phyloP scores from a whole-genome alignment of 1,140 invertebrate genomes.

The Caenorhabditis brenneri region DNA sequence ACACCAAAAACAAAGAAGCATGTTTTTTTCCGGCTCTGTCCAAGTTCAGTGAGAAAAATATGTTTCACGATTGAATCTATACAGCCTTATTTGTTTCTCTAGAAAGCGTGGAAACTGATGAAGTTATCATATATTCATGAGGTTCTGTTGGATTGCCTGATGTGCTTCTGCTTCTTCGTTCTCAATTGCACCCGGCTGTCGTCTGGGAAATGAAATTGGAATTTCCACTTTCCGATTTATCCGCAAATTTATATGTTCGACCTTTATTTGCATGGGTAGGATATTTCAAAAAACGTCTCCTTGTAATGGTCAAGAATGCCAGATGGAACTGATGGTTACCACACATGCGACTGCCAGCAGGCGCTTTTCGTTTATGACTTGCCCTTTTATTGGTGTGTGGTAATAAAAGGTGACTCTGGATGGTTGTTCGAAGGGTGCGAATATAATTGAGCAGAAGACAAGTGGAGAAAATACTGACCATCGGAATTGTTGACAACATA shows the following conservation, averaged over 20 bases:
- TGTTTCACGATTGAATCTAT: too few relatives aligned
- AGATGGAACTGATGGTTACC: not conserved
- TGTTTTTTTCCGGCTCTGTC: not conserved
- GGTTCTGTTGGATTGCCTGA: not conserved
- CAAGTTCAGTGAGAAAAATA: too few relatives aligned
- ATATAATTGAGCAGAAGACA: conserved; percentile 22
- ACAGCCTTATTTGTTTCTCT: too few relatives aligned
- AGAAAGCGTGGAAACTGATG: not conserved
- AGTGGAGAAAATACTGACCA: not conserved
- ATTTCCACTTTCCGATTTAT: too few relatives aligned
- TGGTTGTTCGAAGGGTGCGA: not conserved
- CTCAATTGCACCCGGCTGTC: conserved; percentile 11
- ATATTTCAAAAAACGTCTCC: conserved; percentile 21
- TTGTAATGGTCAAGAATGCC: not conserved
- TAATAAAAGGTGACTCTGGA: conserved; percentile 27
- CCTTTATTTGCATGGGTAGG: too few relatives aligned
- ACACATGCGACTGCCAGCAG: not conserved
- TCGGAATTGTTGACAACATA: conserved; percentile 37
- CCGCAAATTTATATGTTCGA: too few relatives aligned
- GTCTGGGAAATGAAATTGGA: not conserved
- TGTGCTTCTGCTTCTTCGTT: not conserved
- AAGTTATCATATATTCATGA: conserved; percentile 35
- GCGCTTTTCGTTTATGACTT: conserved; percentile 27
- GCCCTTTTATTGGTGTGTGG: conserved; percentile 24
- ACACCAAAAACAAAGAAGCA: not conserved